Percentiles rank a stretch among this genome's conserved stretches.
phyloP scores from a whole-genome alignment of 2,113 vertebrate species.

The Sprattus sprattus region DNA sequence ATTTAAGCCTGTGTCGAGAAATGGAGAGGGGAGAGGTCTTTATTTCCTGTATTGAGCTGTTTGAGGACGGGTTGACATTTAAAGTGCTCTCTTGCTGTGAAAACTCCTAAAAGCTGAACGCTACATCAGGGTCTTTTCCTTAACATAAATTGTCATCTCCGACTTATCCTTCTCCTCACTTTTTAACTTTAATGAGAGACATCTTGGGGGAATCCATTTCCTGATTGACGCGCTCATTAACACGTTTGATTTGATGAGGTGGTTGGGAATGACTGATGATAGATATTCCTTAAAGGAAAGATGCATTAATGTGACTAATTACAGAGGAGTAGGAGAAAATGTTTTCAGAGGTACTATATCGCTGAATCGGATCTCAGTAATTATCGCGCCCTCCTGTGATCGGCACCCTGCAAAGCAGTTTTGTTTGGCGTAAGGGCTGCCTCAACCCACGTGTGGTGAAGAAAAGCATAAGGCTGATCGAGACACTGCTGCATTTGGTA shows the following conservation, averaged over 20 bases:
- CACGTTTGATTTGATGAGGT: not conserved
- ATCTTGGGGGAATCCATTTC: slow-evolving; percentile 19
- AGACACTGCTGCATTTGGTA: not conserved
- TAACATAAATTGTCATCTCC: not conserved
- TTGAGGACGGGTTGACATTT: slow-evolving; percentile 37
- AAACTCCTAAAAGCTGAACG: slow-evolving; percentile 14
- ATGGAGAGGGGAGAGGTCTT: not conserved
- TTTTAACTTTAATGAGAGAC: slow-evolving; percentile 35
- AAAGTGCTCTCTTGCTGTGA: slow-evolving; percentile 13
- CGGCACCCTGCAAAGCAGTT: not conserved
- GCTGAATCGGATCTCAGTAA: not conserved
- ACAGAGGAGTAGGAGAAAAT: not conserved
- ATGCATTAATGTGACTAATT: slow-evolving; percentile 7
- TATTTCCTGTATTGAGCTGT: not conserved
- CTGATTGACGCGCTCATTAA: slow-evolving; percentile 32
- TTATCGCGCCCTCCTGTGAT: not conserved
- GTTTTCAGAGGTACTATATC: not conserved
- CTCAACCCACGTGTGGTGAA: not conserved
- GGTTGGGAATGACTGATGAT: not conserved
- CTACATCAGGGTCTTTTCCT: not conserved
- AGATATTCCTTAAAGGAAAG: slow-evolving; percentile 7
- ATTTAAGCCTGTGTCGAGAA: slow-evolving; percentile 26
- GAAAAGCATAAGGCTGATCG: not conserved
- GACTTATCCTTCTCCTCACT: not conserved
- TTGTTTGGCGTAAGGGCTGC: not conserved